Evolutionary conservation across 2,888 invertebrate genomes (phyloP), one percentile per base, ranked within the genome.

Genomic region (Cryptocephalus primarius): DNA sequence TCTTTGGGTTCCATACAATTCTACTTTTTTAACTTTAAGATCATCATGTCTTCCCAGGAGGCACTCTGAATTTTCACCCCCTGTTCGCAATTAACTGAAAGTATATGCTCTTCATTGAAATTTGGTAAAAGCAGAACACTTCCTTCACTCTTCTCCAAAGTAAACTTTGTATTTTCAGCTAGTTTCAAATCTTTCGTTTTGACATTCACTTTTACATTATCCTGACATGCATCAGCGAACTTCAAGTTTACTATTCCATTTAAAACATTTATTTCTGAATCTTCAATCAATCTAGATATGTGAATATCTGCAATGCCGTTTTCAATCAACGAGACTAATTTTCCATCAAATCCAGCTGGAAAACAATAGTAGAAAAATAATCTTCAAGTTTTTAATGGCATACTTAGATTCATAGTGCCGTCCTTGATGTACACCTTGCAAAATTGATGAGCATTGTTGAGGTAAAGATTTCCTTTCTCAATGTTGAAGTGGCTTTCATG

Each of bases 301-400:
- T 69, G 65, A 44, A 70, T 61, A 49, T 66, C 62, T 1, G 65
- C 62, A 40, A 55, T 46, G 36, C 67, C 68, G 32, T 60, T 56
- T 43, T 58, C 58, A 42, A 69, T 42, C 9, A 54, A 44, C 1
- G 65, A 59, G 33, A 59, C 56, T 11, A 69, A 48, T 32, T 62
- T 60, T 9, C 71, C 71, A 55, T 71, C 70, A 45, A 70, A 61
- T 39, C 69, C 66, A 50, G 60, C 70, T 71, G 48, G 47, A 62
- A 62, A 49, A 44, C 40, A 39, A 38, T 22, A 6, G 22, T 22
- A 22, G 3, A 42, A 10, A 43, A 33, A 39, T n/a, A 11, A 45
- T 41, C 11, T 9, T 40, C 36, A 4, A 54, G 42, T 32, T 44
- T 47, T 45, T 31, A 14, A 32, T 45, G n/a, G 46, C 55, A 54